Conservation (phyloP, 2,113 vertebrate genomes). For the Caranx ignobilis region DNA sequence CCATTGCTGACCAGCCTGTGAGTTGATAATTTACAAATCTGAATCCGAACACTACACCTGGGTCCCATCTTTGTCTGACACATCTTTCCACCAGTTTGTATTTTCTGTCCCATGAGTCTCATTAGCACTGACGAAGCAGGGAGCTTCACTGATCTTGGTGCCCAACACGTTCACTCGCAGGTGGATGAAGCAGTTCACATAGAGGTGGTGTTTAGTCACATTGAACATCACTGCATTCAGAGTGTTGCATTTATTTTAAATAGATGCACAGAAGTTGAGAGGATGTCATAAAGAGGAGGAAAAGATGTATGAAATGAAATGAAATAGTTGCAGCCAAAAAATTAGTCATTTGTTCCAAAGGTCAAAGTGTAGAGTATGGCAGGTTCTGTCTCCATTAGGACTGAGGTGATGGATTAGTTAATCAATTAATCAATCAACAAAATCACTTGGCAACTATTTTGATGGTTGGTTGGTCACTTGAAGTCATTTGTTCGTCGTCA, state of each 20-base stretch:
- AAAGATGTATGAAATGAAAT: neutral
- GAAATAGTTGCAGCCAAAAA: neutral
- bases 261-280: neutral
- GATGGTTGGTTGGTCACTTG: no score
- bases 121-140: conserved; percentile 57
- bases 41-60: neutral
- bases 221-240: neutral
- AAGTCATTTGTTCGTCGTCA: neutral
- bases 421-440: neutral
- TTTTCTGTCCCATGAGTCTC: conserved; percentile 59
- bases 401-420: neutral
- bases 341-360: neutral
- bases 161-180: neutral
- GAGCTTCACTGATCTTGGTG: conserved; percentile 25
- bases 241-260: neutral
- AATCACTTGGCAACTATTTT: no score
- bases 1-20: neutral
- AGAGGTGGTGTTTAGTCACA: neutral
- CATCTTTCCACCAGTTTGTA: neutral
- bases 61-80: conserved; percentile 1
- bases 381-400: no score
- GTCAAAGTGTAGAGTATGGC: neutral
- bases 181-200: conserved; percentile 8
- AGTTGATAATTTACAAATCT: conserved; percentile 3
- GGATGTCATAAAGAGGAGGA: neutral